Base-by-base conservation (phyloP, 2,797 vertebrate genomes). In the Coregonus suidteri region DNA sequence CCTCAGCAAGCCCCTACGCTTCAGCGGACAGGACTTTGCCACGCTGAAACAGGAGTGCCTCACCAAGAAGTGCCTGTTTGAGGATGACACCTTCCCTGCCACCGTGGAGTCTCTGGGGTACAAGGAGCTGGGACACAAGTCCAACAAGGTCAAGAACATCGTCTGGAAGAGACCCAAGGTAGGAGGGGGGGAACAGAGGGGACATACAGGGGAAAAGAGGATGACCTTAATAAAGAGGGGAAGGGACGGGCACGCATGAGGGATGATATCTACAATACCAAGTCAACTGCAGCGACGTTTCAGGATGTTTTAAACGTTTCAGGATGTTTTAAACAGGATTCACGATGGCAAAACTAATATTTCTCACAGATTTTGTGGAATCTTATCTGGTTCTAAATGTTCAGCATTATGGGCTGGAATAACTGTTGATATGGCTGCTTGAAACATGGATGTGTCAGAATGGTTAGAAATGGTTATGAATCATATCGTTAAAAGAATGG, bases 81-180 rank as follows among this genome's bases (percentile, higher is more conserved):
- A 97, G 92, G 96, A 97, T 88, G 88, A 90, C 0, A 86, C 92
- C 62, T 97, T 97, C 84, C 94, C 94, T 1, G 94, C 96, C 81
- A 91, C 91, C 13, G 92, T 94, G 75, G 96, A 97, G 86, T 95
- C 96, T 56, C 83, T 97, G 87, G 96, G 96, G 77, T 96, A 95
- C 87, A 96, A 95, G 82, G 95, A 97, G 84, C 93, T 96, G 31
- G 94, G 93, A 75, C 95, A 95, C 86, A 97, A 96, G 90, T 94
- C 95, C 87, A 95, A 89, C 90, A 97, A 97, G 88, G 95, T 96
- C 92, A 96, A 97, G 92, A 96, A 95, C 90, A 96, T 97, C 84
- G 82, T 88, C 34, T 97, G 96, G 96, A 97, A 97, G 91, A 95
- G 96, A 85, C 96, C 96, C 81, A 96, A 97, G 96, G 96, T 97